phyloP scores from a whole-genome alignment of 2,113 vertebrate genomes.

The Pitta sordida region DNA sequence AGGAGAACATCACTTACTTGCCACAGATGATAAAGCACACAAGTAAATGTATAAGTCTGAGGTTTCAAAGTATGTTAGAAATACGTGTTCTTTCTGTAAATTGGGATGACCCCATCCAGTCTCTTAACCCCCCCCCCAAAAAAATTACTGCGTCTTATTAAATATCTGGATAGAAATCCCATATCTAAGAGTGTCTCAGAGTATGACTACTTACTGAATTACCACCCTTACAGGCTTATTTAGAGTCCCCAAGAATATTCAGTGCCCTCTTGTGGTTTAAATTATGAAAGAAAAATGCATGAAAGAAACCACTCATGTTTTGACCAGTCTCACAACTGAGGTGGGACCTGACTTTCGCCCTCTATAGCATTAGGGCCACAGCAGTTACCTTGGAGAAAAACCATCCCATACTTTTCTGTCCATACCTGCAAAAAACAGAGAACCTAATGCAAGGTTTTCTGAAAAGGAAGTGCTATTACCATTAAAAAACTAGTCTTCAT shows the following conservation, averaged over 20 bases:
- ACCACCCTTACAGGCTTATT: neutral
- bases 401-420: neutral
- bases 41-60: neutral
- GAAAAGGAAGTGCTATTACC: neutral
- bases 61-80: neutral
- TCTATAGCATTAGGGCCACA: too few species aligned
- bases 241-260: neutral
- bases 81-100: neutral
- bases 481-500: neutral
- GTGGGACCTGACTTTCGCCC: neutral
- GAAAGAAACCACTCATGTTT: neutral
- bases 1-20: neutral
- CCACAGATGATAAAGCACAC: neutral
- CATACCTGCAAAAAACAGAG: neutral
- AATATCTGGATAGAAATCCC: neutral
- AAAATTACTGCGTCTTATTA: neutral
- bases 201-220: neutral
- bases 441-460: neutral
- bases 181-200: accelerated
- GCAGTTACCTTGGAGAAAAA: neutral
- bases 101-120: neutral
- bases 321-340: neutral
- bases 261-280: constrained; percentile 45
- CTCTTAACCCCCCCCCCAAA: neutral
- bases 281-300: neutral